Base-by-base conservation (phyloP, 2,797 vertebrate genomes). In the Sebastes aleutianus region DNA sequence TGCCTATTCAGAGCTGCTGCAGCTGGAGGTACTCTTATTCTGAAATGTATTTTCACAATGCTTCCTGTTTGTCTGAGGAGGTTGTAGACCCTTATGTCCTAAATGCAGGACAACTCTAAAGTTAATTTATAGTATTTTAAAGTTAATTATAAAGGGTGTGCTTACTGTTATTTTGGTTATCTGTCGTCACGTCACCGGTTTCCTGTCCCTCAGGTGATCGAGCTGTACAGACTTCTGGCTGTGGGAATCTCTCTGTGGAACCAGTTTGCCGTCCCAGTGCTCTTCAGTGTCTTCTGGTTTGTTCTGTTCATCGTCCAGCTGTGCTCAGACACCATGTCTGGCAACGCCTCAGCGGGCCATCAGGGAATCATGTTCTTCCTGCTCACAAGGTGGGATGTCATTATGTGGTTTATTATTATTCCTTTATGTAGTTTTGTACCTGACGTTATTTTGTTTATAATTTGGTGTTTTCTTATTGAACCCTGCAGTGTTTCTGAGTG, bases 241-340 rank as follows among this genome's bases (percentile, higher is more conserved):
- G 93, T 97, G 70, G 96, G 92, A 2, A 85, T 96, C 90, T 94
- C 96, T 29, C 94, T 97, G 18, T 98, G 97, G 97, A 96, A 95
- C 82, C 94, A 95, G 88, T 96, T 97, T 91, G 95, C 96, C 1
- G 85, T 98, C 69, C 97, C 97, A 0, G 88, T 95, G 26, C 94
- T 97, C 82, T 97, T 98, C 94, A 96, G 94, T 8, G 92, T 96
- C 75, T 98, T 97, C 93, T 98, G 97, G 97, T 91, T 96, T 29
- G 94, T 96, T 50, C 92, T 97, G 16, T 97, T 97, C 83, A 75
- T 90, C 20, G 94, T 97, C 31, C 96, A 97, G 62, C 92, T 97
- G 74, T 90, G 86, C 70, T 91, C 93, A 3, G 89, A 95, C 71
- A 43, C 80, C 70, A 84, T 92, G 71, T 92, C 94, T 5, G 78